These are phyloP conservation scores for Axis porcinus DNA, from an alignment of 2,113 vertebrate genomes.

Conservation along the genomic window DNA sequence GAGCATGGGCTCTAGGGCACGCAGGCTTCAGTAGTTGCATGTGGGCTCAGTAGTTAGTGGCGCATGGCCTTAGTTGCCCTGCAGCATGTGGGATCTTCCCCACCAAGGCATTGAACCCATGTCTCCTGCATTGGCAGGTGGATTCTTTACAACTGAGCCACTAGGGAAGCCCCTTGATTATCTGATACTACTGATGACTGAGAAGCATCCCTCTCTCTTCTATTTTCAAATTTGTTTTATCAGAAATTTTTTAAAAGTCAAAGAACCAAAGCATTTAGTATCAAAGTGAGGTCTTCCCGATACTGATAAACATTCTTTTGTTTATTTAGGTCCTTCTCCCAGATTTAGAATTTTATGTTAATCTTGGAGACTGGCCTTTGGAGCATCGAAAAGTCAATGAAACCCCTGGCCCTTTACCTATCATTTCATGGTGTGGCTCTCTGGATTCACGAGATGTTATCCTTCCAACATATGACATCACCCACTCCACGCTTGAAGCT, in stretches of 20 bases:
- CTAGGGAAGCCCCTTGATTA: background rate
- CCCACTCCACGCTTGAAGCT: constrained; percentile 92
- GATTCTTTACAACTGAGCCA: background rate
- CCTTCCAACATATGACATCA: constrained; percentile 93
- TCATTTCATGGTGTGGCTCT: constrained; percentile 96
- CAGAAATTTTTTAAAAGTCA: background rate
- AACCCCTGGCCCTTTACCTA: constrained; percentile 85
- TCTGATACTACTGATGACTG: background rate
- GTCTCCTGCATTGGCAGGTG: background rate
- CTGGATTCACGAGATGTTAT: constrained; percentile 89
- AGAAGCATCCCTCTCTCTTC: background rate
- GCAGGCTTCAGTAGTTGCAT: background rate
- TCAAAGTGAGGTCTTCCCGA: background rate
- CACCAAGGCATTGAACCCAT: background rate
- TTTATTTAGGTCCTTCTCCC: constrained; percentile 86
- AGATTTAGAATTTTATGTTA: constrained; percentile 93
- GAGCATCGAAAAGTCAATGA: constrained; percentile 84
- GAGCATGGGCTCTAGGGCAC: background rate
- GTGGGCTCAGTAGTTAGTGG: background rate
- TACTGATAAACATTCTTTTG: background rate
- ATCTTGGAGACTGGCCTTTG: constrained; percentile 94
- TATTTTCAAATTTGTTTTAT: background rate
- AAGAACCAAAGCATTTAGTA: background rate
- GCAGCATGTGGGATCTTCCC: background rate
- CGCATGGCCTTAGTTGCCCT: background rate